Evolutionary conservation across 2,113 vertebrate genomes (phyloP).

Genomic region (Oryzias curvinotus): DNA sequence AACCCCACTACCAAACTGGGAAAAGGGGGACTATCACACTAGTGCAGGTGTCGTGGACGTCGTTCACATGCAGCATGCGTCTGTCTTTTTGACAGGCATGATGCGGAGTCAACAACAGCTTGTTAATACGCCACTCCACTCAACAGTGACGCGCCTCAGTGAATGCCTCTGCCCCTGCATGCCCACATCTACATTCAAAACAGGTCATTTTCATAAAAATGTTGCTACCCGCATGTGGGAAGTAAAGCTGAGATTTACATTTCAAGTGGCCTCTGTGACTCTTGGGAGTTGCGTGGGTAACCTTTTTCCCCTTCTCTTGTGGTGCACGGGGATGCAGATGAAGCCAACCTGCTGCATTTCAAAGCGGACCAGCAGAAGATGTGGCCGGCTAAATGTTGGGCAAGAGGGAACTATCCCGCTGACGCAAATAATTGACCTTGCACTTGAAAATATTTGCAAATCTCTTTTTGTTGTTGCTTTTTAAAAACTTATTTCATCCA

Average conservation of each 20-base stretch:
- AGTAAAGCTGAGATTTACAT: slow-evolving; percentile 64
- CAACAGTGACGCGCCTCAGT: slow-evolving; percentile 26
- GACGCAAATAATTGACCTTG: slow-evolving; percentile 4
- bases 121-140: slow-evolving; percentile 52
- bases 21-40: no score
- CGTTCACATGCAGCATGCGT: slow-evolving; percentile 25
- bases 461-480: slow-evolving; percentile 19
- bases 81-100: slow-evolving; percentile 50
- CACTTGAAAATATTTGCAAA: not conserved
- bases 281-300: slow-evolving; percentile 54
- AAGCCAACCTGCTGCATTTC: slow-evolving; percentile 28
- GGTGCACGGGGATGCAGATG: slow-evolving; percentile 1
- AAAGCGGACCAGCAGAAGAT: slow-evolving; percentile 35
- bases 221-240: slow-evolving; percentile 41
- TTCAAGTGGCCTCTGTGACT: slow-evolving; percentile 57
- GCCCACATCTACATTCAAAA: slow-evolving; percentile 65
- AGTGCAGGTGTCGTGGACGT: no score
- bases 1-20: no score
- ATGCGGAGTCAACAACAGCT: slow-evolving; percentile 51
- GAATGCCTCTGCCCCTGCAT: slow-evolving; percentile 32
- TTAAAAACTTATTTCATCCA: slow-evolving; percentile 10
- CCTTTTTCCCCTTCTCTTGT: slow-evolving; percentile 37
- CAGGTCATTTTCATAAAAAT: slow-evolving; percentile 66
- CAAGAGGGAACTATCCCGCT: slow-evolving; percentile 12
- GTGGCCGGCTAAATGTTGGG: slow-evolving; percentile 8